Base-by-base conservation (phyloP, 30 jellyfish, hydroid and myxozoan species). In the Chrysaora quinquecirrha region DNA sequence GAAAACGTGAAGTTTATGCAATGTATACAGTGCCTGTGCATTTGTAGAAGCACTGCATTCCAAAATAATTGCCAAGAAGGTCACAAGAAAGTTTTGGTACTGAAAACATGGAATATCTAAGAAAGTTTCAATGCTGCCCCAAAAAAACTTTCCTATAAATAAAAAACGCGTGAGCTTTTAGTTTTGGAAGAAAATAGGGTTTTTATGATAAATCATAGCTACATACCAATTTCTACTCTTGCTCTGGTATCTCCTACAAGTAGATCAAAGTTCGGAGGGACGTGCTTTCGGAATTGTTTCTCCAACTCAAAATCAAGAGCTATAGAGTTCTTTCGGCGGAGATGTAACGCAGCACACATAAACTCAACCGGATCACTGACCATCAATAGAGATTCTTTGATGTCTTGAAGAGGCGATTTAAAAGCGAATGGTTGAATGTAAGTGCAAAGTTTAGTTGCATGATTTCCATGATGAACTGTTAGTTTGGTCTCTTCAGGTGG, bases 321-420 rank as follows among this genome's bases (percentile, higher is more conserved):
- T 19, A 64, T 76, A 68, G 30, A 11, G 52, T 47, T 38, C 63
- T 61, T 71, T n/a, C 35, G 78, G 9, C 50, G 23, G 30, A 83
- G n/a, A 33, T 83, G 86, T 30, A 66, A 52, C 9, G 94, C 94
- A 20, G 94, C 94, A 46, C 94, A 83, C 94, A 83, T 83, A 31
- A 70, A 83, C 48, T 83, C 94, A 20, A 83, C 52, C 18, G 94
- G 94, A 61, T 83, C 94, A 38, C 81, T 34, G 63, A 71, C 82
- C 29, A 30, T 71, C 38, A 35, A 22, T 10, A 83, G 50, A 6
- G 60, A 21, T 2, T 54, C 79, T 43, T 34, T 52, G 10, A 83
- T 25, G 23, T 19, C 50, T 47, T 52, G 67, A 22, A 83, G 72
- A 20, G 34, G 60, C n/a, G 94, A 70, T n/a, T 30, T 61, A 61